Evolutionary conservation across 1,140 invertebrate species (phyloP).

Genomic region (Hylyphantes graminicola): DNA sequence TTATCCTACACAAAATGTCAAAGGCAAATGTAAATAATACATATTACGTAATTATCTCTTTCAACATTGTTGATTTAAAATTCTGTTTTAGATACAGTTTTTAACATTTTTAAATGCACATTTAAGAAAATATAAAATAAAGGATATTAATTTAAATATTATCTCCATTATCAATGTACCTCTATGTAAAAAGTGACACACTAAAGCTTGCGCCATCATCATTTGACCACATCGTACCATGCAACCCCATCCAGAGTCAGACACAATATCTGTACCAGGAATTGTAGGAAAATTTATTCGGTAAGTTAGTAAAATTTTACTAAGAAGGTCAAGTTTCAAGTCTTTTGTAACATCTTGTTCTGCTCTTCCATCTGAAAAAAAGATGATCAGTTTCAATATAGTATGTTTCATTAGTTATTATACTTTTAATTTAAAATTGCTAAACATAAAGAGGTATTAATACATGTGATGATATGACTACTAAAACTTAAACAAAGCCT

Average conservation of each 20-base stretch:
- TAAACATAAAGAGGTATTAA: not conserved
- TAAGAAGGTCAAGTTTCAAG: slow-evolving; percentile 82
- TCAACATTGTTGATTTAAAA: too few relatives aligned
- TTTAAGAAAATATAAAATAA: too few relatives aligned
- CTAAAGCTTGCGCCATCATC: slow-evolving; percentile 92
- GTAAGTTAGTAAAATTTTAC: slow-evolving; percentile 84
- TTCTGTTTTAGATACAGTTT: too few relatives aligned
- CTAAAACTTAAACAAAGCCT: not conserved
- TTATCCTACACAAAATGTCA: too few relatives aligned
- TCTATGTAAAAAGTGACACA: slow-evolving; percentile 71
- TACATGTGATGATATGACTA: not conserved
- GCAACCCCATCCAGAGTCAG: slow-evolving; percentile 98
- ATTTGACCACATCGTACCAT: slow-evolving; percentile 99
- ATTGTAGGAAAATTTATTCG: slow-evolving; percentile 80
- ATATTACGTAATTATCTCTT: too few relatives aligned
- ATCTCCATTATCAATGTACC: slow-evolving; percentile 61
- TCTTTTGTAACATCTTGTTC: slow-evolving; percentile 68
- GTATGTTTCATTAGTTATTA: not conserved
- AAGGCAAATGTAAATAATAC: too few relatives aligned
- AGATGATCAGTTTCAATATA: not conserved
- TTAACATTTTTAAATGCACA: too few relatives aligned
- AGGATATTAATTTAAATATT: not conserved
- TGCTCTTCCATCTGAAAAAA: slow-evolving; percentile 11
- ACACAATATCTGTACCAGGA: slow-evolving; percentile 75
- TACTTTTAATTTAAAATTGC: not conserved